phyloP scores from a whole-genome alignment of 2,797 vertebrate genomes.

The Echeneis naucrates region DNA sequence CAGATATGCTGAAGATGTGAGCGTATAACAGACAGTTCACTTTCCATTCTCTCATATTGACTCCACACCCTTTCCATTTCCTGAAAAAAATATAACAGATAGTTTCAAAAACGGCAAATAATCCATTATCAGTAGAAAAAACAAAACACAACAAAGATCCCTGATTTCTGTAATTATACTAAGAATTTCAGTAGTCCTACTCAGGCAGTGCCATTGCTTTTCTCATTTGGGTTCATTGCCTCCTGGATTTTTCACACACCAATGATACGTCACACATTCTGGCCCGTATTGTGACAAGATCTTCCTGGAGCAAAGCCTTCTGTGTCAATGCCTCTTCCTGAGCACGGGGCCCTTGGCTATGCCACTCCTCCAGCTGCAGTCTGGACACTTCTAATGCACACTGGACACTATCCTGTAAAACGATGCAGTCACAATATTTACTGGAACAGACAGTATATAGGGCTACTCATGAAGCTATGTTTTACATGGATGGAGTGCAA shows the following conservation, averaged over 20 bases:
- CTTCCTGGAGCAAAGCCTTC: constrained; percentile 91
- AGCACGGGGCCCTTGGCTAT: constrained; percentile 73
- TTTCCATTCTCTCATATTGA: constrained; percentile 89
- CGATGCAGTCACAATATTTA: background rate
- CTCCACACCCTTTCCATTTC: constrained; percentile 90
- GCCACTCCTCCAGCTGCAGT: constrained; percentile 86
- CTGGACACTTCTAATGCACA: constrained; percentile 88
- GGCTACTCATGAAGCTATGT: background rate
- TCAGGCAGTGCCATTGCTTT: background rate
- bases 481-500: background rate
- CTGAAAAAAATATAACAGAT: constrained; percentile 70
- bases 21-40: constrained; percentile 87
- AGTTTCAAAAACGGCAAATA: background rate
- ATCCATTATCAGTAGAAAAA: background rate
- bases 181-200: background rate
- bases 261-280: constrained; percentile 88
- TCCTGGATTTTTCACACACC: constrained; percentile 71
- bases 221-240: background rate
- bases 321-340: constrained; percentile 83
- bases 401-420: constrained; percentile 87
- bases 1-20: constrained; percentile 91
- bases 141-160: background rate
- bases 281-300: constrained; percentile 90
- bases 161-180: background rate
- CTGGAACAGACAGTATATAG: background rate